Percentiles rank a stretch among this genome's conserved stretches.
Conservation (phyloP, 2,888 invertebrate genomes). For the Dendrolimus pini region DNA sequence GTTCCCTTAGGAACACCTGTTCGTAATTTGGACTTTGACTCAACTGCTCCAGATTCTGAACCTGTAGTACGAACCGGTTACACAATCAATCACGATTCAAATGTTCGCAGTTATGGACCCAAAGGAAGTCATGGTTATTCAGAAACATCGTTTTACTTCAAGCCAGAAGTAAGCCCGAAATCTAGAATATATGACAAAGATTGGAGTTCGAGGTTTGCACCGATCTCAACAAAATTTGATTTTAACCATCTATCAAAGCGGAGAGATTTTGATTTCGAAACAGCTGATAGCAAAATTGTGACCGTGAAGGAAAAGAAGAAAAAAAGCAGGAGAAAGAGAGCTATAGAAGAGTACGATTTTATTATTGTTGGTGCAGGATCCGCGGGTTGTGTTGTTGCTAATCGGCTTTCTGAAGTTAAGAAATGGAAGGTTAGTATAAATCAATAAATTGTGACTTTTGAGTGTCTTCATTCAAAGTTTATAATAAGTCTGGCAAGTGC, state of each 20-base stretch:
- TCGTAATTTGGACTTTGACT: neutral
- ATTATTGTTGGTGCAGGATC: conserved; percentile 81
- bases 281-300: conserved; percentile 31
- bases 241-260: conserved; percentile 23
- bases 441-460: no score
- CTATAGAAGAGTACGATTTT: conserved; percentile 72
- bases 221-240: conserved; percentile 14
- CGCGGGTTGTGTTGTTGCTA: conserved; percentile 81
- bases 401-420: conserved; percentile 77
- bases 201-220: conserved; percentile 9
- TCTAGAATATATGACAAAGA: conserved; percentile 4
- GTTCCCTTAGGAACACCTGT: neutral
- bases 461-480: no score
- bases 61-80: conserved; percentile 21
- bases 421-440: conserved; percentile 72
- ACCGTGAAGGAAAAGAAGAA: conserved; percentile 18
- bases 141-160: conserved; percentile 28
- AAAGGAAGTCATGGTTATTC: conserved; percentile 30
- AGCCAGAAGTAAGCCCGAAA: conserved; percentile 13
- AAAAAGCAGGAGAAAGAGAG: conserved; percentile 35
- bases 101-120: conserved; percentile 28
- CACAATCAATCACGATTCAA: conserved; percentile 22
- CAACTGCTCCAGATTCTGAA: conserved; percentile 2
- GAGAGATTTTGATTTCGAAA: conserved; percentile 30
- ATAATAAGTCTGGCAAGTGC: no score